Base-by-base conservation (phyloP, 1,140 invertebrate genomes). In the Caerostris extrusa region DNA sequence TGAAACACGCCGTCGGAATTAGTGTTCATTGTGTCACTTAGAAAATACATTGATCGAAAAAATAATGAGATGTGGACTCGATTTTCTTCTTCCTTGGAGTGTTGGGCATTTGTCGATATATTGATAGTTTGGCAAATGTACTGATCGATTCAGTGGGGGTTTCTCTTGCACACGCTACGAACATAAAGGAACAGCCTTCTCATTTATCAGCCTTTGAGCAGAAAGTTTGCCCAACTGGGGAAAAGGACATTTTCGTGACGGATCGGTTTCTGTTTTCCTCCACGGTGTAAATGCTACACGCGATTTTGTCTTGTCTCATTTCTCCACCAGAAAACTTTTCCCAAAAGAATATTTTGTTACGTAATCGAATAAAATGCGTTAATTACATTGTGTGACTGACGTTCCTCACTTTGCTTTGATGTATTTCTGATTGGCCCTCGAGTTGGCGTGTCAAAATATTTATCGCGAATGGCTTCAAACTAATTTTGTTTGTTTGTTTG, bases 81-180 rank as follows among this genome's bases (percentile, higher is more conserved):
- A 71, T 93, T 89, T 93, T 93, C 91, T 71, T 67, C 50, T 83
- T 83, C 1, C 64, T 87, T 60, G 67, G 53, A 91, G 81, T 89
- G 92, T 81, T 82, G 89, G 89, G 89, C 19, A 91, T 64, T 93
- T 77, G 86, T 67, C 85, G 69, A 93, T 93, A 89, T 89, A 93
- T 93, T 89, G 92, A 93, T 93, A 89, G 85, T 77, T 93, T 88
- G 85, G 71, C 69, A 82, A 93, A 89, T 81, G 92, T 82, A 64
- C 34, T 93, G 92, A 93, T 93, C 92, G 92, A 93, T 93, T 93
- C 60, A 17, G 14, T n/a, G 58, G 58, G 67, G 58, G 61, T 64
- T 67, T 86, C 91, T 93, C 77, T 93, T 19, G 10, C 6, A 71
- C 83, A 93, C 64, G 91, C 61, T 86, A 69, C 55, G 83, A 93